These are phyloP conservation scores for Kryptolebias ocellatus DNA, from an alignment of 2,797 vertebrate genomes.

Conservation along the genomic window DNA sequence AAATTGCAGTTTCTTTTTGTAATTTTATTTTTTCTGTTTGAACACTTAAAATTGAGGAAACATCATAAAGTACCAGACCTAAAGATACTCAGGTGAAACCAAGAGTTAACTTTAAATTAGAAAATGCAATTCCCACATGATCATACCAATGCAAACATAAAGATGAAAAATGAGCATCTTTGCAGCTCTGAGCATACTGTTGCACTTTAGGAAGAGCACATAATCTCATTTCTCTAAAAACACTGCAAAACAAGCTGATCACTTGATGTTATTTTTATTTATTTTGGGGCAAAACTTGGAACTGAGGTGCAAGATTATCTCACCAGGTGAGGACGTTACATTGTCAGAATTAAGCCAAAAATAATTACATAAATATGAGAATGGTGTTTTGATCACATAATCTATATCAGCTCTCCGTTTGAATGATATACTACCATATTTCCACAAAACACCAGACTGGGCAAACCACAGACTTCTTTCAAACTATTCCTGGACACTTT, in stretches of 20 bases:
- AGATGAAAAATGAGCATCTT: constrained; percentile 1
- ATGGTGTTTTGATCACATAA: no score
- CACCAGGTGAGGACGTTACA: no score
- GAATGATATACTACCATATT: no score
- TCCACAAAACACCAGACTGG: no score
- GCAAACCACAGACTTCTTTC: no score
- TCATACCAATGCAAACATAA: constrained; percentile 6
- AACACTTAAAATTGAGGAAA: constrained; percentile 24
- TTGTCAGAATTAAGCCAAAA: no score
- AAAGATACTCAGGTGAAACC: constrained; percentile 15
- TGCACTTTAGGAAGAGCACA: neutral
- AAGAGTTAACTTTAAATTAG: constrained; percentile 18
- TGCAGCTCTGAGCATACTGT: neutral
- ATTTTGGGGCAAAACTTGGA: no score
- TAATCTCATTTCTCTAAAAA: neutral
- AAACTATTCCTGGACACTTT: no score
- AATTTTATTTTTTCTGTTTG: constrained; percentile 7
- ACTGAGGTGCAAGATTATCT: no score
- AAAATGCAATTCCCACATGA: constrained; percentile 30
- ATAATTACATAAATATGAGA: no score
- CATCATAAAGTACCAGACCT: constrained; percentile 25
- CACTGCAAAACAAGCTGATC: neutral
- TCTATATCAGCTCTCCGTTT: no score
- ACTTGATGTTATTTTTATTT: no score
- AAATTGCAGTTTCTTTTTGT: constrained; percentile 46